Evolutionary conservation across 2,888 invertebrate genomes (phyloP), one percentile per base, ranked within the genome.

Genomic region (Bembecia ichneumoniformis): DNA sequence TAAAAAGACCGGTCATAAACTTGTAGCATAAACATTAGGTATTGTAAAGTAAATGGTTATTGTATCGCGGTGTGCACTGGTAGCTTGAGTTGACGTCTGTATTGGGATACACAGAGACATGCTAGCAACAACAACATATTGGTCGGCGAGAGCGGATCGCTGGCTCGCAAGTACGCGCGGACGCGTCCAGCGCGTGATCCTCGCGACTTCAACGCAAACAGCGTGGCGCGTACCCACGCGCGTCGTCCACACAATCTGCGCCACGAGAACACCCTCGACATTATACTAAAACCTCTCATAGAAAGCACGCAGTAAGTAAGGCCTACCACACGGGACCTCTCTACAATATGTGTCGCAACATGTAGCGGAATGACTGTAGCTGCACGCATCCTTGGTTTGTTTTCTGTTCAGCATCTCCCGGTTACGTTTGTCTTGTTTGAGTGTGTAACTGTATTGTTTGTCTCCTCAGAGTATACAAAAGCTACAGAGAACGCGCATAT

Each of bases 91-190:
- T 64, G 78, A 68, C 59, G 60, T 68, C 28, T 28, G 28, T 76
- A 68, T 74, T 86, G 86, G 84, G 80, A 70, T 73, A 77, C 77
- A 74, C 88, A 88, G 88, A 87, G 87, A 82, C 88, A 88, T 81
- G 87, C 88, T 84, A 88, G 88, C 86, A 88, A 88, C 88, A 88
- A 87, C 88, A 88, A 88, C 87, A 84, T 88, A 76, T 66, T 86
- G 82, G 77, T 79, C 64, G 84, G 80, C 70, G 83, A 82, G 74
- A 78, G 80, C 78, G 84, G 83, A 43, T 84, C 84, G 63, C 79
- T 87, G 79, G 82, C 84, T 70, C 77, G 86, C 63, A 75, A 83
- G 60, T 77, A 80, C 76, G 77, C 70, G 68, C 77, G 83, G 55
- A 64, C 66, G 54, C 54, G 56, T 51, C 57, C 51, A 48, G 50